These are phyloP conservation scores for Australoheros scitulus DNA, from an alignment of 2,113 vertebrate species.

Conservation along the genomic window DNA sequence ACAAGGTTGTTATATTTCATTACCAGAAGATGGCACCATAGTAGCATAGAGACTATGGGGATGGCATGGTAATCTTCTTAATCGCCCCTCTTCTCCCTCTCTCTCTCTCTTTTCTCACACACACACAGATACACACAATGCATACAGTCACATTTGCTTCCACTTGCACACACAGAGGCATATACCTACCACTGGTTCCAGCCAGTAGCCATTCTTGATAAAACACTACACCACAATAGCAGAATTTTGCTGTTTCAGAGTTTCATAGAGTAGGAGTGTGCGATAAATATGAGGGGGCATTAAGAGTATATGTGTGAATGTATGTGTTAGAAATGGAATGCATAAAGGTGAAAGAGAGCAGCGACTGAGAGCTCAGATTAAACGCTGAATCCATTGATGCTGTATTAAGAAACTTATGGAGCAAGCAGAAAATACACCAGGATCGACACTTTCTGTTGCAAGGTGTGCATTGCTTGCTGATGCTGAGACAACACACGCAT, in stretches of 20 bases:
- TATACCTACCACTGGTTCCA: not conserved
- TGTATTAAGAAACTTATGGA: constrained; percentile 60
- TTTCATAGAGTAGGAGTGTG: constrained; percentile 14
- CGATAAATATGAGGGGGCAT: not conserved
- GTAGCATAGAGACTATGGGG: constrained; percentile 42
- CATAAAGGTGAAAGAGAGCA: constrained; percentile 40
- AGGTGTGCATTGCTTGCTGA: constrained; percentile 21
- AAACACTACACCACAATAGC: constrained; percentile 7
- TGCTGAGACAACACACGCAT: constrained; percentile 50
- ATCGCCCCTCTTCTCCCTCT: constrained; percentile 5
- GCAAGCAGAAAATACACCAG: constrained; percentile 66
- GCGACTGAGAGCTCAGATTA: constrained; percentile 53
- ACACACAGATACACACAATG: not conserved
- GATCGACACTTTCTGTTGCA: constrained; percentile 59
- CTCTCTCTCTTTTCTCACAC: not conserved
- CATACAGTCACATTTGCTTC: not conserved
- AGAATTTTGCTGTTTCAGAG: constrained; percentile 13
- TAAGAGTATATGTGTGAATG: not conserved
- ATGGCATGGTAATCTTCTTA: constrained; percentile 25
- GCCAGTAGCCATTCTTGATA: constrained; percentile 7
- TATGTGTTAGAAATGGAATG: not conserved
- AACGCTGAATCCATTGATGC: constrained; percentile 68
- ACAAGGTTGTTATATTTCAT: constrained; percentile 11
- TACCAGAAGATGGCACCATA: constrained; percentile 74
- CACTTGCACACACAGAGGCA: not conserved